Percentiles rank a stretch among this genome's conserved stretches.
phyloP scores from a whole-genome alignment of 2,888 invertebrate genomes.

The Ceriagrion tenellum region DNA sequence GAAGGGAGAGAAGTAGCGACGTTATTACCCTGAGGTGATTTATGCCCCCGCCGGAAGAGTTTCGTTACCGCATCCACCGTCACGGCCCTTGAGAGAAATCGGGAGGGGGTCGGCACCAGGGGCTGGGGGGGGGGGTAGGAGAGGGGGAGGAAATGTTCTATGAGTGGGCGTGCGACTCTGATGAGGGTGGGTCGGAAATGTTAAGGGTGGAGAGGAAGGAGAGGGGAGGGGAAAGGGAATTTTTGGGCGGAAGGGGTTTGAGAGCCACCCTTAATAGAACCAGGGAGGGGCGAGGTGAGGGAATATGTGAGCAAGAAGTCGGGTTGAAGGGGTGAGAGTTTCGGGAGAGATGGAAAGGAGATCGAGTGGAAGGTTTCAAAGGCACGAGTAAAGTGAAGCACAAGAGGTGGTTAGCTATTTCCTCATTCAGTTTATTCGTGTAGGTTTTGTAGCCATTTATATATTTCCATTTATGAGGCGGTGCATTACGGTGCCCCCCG shows the following conservation, averaged over 20 bases:
- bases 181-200: neutral
- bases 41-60: constrained; percentile 62
- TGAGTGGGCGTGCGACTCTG: neutral
- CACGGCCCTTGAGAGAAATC: constrained; percentile 45
- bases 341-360: constrained; percentile 25
- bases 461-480: no score
- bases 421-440: no score
- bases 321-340: neutral
- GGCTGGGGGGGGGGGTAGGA: neutral
- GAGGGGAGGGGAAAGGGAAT: neutral
- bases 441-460: no score
- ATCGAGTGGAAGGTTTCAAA: neutral
- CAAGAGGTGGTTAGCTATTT: no score
- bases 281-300: neutral
- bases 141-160: no score
- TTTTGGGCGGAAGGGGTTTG: neutral
- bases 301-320: neutral
- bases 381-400: neutral
- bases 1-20: constrained; percentile 19
- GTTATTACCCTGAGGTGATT: constrained; percentile 66
- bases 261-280: neutral
- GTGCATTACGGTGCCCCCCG: no score
- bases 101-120: neutral
- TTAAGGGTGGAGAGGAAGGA: neutral
- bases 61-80: constrained; percentile 65